Evolutionary conservation across 2,797 vertebrate species (phyloP), one percentile per base, ranked within the genome.

Genomic region (Anguilla megastoma): DNA sequence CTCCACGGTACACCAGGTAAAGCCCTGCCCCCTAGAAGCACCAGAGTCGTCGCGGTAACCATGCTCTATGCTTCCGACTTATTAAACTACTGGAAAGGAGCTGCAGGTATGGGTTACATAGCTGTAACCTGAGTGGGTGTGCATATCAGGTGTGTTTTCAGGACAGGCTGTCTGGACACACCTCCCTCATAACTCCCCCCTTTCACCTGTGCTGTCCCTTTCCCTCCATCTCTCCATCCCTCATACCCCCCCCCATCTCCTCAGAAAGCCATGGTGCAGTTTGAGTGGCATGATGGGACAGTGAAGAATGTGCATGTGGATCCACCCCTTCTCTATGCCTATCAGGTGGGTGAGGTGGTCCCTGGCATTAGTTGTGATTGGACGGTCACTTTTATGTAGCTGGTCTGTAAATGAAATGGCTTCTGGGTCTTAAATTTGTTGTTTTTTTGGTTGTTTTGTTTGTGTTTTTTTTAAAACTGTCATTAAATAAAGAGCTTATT

Each of bases 231-330:
- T 18, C 79, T 80, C 33, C 33, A 21, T 41, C 36, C 33, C 18
- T 48, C 41, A 7, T 10, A 27, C 21, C 30, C 60, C 33, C 91
- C 89, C 7, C 3, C 14, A 24, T 69, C 27, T 54, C 50, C 84
- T 2, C 91, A 97, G 97, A 95, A 94, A 89, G 93, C 91, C 0
- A 97, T 97, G 96, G 91, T 95, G 21, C 96, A 95, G 84, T 95
- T 96, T 89, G 94, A 97, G 63, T 98, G 97, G 97, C 93, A 92
- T 0, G 96, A 98, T 10, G 96, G 97, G 74, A 96, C 95, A 0
- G 54, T 97, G 85, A 97, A 97, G 93, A 96, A 97, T 27, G 36
- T 98, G 30, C 97, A 97, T 0, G 94, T 97, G 86, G 97, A 97
- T 85, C 92, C 93, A 7, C 95, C 95, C 1, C 80, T 93, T 52